phyloP scores from a whole-genome alignment of 2,797 vertebrate species.

The Lagodon rhomboides region DNA sequence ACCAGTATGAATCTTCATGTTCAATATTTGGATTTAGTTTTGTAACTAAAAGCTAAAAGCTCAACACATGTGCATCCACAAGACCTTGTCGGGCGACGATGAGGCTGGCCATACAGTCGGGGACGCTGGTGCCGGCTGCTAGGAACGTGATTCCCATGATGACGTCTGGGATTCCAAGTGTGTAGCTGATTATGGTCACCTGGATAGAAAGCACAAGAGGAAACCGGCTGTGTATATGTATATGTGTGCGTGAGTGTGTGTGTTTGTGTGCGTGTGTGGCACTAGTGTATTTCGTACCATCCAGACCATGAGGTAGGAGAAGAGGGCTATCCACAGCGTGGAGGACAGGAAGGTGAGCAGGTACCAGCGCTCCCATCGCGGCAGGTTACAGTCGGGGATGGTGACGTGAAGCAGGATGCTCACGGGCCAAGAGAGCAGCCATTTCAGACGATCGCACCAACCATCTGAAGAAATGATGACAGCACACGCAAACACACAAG shows the following conservation, averaged over 20 bases:
- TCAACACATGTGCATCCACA: not conserved
- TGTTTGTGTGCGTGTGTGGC: not conserved
- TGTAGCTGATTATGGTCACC: constrained; percentile 89
- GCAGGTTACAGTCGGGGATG: constrained; percentile 85
- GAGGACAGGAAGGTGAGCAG: constrained; percentile 86
- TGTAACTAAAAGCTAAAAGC: no score
- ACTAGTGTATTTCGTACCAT: constrained; percentile 81
- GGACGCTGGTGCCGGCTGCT: constrained; percentile 89
- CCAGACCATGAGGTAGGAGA: constrained; percentile 93
- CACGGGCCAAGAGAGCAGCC: constrained; percentile 87
- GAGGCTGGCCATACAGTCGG: constrained; percentile 90
- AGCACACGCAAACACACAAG: constrained; percentile 3
- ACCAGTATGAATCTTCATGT: not conserved
- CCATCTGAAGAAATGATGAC: constrained; percentile 67
- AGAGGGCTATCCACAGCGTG: constrained; percentile 89
- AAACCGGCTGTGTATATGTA: not conserved
- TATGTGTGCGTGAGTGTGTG: not conserved
- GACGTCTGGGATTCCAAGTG: constrained; percentile 88
- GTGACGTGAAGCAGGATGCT: constrained; percentile 83
- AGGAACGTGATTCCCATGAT: constrained; percentile 91
- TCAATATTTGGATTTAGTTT: not conserved
- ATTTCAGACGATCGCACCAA: constrained; percentile 75
- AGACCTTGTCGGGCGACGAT: constrained; percentile 88
- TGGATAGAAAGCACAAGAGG: constrained; percentile 47
- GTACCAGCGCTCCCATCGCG: constrained; percentile 86